Base-by-base conservation (phyloP, 2,888 invertebrate genomes). In the Harpagoxenus sublaevis region DNA sequence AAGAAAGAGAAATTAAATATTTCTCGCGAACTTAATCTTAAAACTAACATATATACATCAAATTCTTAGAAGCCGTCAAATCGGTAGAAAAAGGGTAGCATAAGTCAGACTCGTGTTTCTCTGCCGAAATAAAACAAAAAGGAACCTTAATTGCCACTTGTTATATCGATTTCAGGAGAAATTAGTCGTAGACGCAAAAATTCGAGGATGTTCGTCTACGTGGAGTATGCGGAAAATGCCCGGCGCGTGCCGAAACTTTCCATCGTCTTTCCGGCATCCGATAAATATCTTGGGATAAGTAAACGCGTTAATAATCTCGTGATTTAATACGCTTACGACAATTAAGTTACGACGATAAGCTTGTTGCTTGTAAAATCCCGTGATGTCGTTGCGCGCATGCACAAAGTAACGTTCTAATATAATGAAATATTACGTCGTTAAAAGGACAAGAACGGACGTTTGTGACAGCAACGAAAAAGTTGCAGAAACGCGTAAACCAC, bases 261-360 rank as follows among this genome's bases (percentile, higher is more conserved):
- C 31, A 45, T 60, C 60, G 74, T 45, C 45, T 74, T 60, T 57
- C 31, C n/a, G 10, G 45, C 71, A 81, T 78, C 55, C 78, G 31
- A 81, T 60, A 71, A 81, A 48, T 81, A 65, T 62, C 60, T 71
- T 15, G 23, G 18, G 35, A 70, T 57, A 71, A 60, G 31, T 70
- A 28, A 48, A 28, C 62, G 39, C 23, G n/a, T 28, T 60, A 60
- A 79, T 71, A 79, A 51, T 62, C 18, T 81, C 60, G 35, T 15
- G 23, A 71, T 71, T 62, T 71, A 60, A 71, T 81, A 39, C 18
- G 1, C 42, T 70, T 78, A 55, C 12, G 8, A 60, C 48, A 23
- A 42, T 79, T 39, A 60, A n/a, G 8, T 45, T 23, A 18, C 28
- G n/a, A 68, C 28, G n/a, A 68, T 45, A 35, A 71, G 23, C 23